Conservation (phyloP, 37 sponge, comb jelly and placozoan genomes). For the Bolinopsis microptera region DNA sequence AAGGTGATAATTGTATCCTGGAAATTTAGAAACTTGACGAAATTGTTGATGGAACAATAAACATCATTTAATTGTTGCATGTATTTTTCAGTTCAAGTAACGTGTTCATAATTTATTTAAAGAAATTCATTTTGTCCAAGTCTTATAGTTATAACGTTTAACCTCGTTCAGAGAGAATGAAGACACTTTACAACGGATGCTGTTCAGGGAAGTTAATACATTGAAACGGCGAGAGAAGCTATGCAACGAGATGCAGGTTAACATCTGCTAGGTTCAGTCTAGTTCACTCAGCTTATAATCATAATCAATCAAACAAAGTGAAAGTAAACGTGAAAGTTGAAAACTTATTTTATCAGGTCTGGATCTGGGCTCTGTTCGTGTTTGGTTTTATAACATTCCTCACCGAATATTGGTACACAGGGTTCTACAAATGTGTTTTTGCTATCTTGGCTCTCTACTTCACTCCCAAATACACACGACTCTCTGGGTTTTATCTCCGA, state of each 20-base stretch:
- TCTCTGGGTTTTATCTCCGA: slow-evolving; percentile 23
- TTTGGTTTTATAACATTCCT: neutral
- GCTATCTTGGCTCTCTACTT: neutral
- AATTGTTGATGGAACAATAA: too few species aligned
- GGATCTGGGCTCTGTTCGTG: slow-evolving; percentile 14
- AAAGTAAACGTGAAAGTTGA: too few species aligned
- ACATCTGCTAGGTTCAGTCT: neutral
- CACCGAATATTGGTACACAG: slow-evolving; percentile 24
- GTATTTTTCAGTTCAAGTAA: too few species aligned
- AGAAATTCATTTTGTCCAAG: too few species aligned
- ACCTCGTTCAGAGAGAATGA: slow-evolving; percentile 20
- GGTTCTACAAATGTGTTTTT: neutral
- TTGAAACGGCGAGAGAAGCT: slow-evolving; percentile 31
- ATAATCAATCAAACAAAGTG: too few species aligned
- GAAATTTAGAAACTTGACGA: too few species aligned
- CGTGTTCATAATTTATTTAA: too few species aligned
- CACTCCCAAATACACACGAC: slow-evolving; percentile 40
- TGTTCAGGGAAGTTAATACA: slow-evolving; percentile 14
- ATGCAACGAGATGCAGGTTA: slow-evolving; percentile 38
- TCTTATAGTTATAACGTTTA: too few species aligned
- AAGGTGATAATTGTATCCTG: neutral
- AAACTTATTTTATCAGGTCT: too few species aligned
- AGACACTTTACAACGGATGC: slow-evolving; percentile 27
- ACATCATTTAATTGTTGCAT: too few species aligned
- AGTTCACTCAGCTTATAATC: neutral